phyloP scores from a whole-genome alignment of 2,888 invertebrate genomes.

The Pherbina coryleti region DNA sequence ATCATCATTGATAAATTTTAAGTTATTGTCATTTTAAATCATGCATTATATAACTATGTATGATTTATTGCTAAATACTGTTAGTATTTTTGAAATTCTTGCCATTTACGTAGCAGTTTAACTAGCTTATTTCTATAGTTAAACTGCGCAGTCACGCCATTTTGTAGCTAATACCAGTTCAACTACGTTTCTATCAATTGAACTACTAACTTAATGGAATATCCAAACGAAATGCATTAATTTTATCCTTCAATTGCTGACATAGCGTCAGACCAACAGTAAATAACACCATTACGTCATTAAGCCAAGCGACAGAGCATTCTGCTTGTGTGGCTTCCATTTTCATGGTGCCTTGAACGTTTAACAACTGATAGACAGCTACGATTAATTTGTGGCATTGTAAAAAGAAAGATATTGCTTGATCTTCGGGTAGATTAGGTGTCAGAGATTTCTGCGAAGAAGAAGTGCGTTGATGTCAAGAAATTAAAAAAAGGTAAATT shows the following conservation, averaged over 20 bases:
- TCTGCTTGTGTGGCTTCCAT: constrained; percentile 92
- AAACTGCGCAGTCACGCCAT: background rate
- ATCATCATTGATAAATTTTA: too few species aligned
- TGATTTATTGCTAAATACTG: background rate
- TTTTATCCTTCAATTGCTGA: constrained; percentile 96
- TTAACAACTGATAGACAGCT: constrained; percentile 89
- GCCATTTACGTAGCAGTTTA: too few species aligned
- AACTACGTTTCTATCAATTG: background rate
- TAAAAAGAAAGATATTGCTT: constrained; percentile 95
- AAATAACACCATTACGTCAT: constrained; percentile 89
- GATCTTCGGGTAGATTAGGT: constrained; percentile 91
- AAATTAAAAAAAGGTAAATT: constrained; percentile 12
- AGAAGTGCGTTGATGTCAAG: background rate
- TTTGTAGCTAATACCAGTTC: background rate
- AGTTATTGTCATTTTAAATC: constrained; percentile 19
- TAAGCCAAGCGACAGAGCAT: constrained; percentile 92
- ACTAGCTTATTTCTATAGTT: background rate
- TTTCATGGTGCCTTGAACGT: constrained; percentile 85
- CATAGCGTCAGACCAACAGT: constrained; percentile 91
- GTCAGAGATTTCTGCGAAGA: constrained; percentile 82
- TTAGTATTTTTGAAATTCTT: background rate
- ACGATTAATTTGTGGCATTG: constrained; percentile 94
- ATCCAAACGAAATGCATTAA: constrained; percentile 66
- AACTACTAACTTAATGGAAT: constrained; percentile 46
- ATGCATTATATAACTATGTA: background rate